Base-by-base conservation (phyloP, 2,888 invertebrate species). In the Microplitis manilae region DNA sequence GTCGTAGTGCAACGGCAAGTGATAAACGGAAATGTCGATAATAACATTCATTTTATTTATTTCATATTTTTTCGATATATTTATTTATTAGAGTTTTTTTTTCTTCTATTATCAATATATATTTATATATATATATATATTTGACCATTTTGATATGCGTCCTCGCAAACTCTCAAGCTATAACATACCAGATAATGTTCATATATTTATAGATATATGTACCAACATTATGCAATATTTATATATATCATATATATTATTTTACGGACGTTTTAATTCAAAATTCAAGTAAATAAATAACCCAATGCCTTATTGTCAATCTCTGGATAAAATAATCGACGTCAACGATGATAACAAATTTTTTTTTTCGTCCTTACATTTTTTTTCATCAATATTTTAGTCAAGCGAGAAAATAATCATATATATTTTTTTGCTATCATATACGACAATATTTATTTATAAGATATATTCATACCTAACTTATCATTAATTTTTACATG, bases 271-370 rank as follows among this genome's bases (percentile, higher is more conserved):
- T 75, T 70, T 75, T 76, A 73, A 75, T 75, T 74, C 70, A 79
- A 82, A 79, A 77, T 79, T 73, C 41, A 76, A 82, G 83, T 75
- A 78, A 82, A n/a, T 59, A 84, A 30, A 82, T 76, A 84, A 84
- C 82, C 81, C 78, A 86, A 85, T 81, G 81, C 79, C 77, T 80
- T 86, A 86, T 86, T 86, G 85, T 86, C 86, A 85, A 85, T 77
- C 81, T 80, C 83, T 83, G 65, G 81, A 75, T 73, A 75, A 62
- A 78, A 79, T 78, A 69, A 83, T 82, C 82, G 81, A 79, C 75
- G 59, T 81, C 78, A 78, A 81, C 81, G 81, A 79, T 80, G 80
- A 80, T 79, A 83, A 83, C 80, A 77, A 81, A 78, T 20, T 73
- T 65, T 80, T 82, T 80, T 69, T 69, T 76, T 61, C 68, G n/a